These are phyloP conservation scores for Bagarius yarrelli DNA, from an alignment of 2,113 vertebrate species.

Conservation along the genomic window DNA sequence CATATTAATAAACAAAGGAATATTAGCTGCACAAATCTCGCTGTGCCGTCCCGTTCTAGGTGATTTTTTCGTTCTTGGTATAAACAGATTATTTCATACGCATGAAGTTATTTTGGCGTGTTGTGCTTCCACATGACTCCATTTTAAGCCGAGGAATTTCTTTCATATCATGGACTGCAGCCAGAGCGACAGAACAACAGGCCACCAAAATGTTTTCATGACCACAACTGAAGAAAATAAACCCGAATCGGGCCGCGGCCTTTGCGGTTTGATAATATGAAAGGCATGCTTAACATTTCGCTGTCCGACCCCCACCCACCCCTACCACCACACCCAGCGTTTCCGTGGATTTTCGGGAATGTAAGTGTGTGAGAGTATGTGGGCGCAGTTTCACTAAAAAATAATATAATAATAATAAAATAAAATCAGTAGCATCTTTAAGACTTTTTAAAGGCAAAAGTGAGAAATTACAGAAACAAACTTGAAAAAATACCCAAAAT, in stretches of 20 bases:
- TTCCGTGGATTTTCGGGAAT: slow-evolving; percentile 62
- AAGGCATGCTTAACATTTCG: slow-evolving; percentile 62
- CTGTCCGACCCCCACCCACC: slow-evolving; percentile 18
- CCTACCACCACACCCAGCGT: slow-evolving; percentile 16
- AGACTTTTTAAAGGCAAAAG: slow-evolving; percentile 40
- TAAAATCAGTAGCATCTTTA: slow-evolving; percentile 48
- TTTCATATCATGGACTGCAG: slow-evolving; percentile 43
- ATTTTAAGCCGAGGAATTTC: slow-evolving; percentile 22
- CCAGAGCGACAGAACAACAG: slow-evolving; percentile 57
- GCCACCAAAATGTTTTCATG: slow-evolving; percentile 44
- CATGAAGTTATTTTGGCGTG: not conserved
- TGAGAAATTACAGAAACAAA: slow-evolving; percentile 45
- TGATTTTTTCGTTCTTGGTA: not conserved
- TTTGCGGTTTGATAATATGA: slow-evolving; percentile 60
- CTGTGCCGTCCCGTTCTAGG: not conserved
- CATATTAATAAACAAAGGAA: not conserved
- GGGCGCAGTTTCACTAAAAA: slow-evolving; percentile 53
- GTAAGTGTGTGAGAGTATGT: slow-evolving; percentile 63
- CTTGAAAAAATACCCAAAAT: not conserved
- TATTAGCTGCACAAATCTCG: not conserved
- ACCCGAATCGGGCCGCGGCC: slow-evolving; percentile 30
- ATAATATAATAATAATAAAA: too few species aligned
- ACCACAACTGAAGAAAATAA: slow-evolving; percentile 39
- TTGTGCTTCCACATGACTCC: slow-evolving; percentile 4
- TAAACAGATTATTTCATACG: slow-evolving; percentile 14